Conservation (phyloP, 2,888 invertebrate genomes). For the Busseola fusca region DNA sequence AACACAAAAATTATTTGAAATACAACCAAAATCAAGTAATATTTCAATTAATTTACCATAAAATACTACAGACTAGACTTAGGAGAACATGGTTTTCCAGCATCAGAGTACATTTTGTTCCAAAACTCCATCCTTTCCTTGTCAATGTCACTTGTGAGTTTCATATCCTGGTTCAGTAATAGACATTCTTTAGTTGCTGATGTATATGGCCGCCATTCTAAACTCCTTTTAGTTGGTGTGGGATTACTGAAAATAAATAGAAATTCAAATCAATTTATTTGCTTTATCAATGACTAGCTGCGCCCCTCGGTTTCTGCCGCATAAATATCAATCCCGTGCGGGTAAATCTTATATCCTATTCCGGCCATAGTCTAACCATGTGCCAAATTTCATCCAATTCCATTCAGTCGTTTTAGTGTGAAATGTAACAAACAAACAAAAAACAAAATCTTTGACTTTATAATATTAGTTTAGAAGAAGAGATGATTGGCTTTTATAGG, state of each 20-base stretch:
- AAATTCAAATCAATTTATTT: neutral
- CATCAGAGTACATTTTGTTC: constrained; percentile 79
- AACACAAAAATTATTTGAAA: neutral
- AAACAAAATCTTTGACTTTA: too few species aligned
- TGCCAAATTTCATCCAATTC: neutral
- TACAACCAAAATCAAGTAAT: neutral
- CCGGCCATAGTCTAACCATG: neutral
- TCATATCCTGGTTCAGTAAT: constrained; percentile 71
- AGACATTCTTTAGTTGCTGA: constrained; percentile 72
- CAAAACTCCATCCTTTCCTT: constrained; percentile 78
- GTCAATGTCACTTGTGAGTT: constrained; percentile 71
- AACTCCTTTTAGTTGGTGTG: constrained; percentile 61
- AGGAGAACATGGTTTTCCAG: constrained; percentile 67
- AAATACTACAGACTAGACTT: constrained; percentile 59
- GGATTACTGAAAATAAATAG: constrained; percentile 74
- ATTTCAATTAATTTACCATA: neutral
- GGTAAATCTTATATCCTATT: neutral
- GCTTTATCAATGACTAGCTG: neutral
- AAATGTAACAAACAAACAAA: neutral
- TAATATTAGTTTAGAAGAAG: neutral
- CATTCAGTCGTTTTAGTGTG: neutral
- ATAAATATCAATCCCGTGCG: neutral
- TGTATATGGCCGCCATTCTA: constrained; percentile 78
- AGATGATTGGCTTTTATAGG: neutral
- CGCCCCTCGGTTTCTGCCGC: neutral